phyloP scores from a whole-genome alignment of 2,888 invertebrate genomes.

The Drosophila helvetica region DNA sequence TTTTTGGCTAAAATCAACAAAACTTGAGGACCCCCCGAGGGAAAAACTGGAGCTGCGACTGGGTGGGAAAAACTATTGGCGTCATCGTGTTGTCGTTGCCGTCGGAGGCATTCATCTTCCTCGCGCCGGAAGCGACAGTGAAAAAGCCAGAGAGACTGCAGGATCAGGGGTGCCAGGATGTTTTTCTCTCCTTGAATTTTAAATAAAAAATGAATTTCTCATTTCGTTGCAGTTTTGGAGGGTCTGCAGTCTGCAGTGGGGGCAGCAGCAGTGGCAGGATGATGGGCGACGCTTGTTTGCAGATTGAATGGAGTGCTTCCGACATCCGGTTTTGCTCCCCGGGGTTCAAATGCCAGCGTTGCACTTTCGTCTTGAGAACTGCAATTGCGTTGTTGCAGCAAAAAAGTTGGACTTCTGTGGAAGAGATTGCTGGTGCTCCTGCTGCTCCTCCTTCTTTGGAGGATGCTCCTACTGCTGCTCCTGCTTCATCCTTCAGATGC shows the following conservation, averaged over 20 bases:
- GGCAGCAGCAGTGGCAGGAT: background rate
- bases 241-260: slow-evolving; percentile 27
- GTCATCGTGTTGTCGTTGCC: slow-evolving; percentile 81
- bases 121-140: slow-evolving; percentile 80
- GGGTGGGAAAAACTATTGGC: slow-evolving; percentile 74
- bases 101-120: slow-evolving; percentile 80
- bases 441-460: slow-evolving; percentile 2
- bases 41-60: background rate
- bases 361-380: slow-evolving; percentile 74
- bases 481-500: background rate
- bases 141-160: slow-evolving; percentile 58
- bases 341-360: slow-evolving; percentile 58
- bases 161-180: slow-evolving; percentile 36
- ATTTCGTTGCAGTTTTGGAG: slow-evolving; percentile 52
- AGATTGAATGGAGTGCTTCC: slow-evolving; percentile 81
- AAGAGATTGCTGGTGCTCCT: slow-evolving; percentile 23
- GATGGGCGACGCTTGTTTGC: slow-evolving; percentile 57
- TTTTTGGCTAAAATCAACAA: slow-evolving; percentile 52
- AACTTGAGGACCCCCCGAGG: slow-evolving; percentile 25
- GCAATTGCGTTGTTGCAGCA: slow-evolving; percentile 50
- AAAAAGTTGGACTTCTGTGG: slow-evolving; percentile 65
- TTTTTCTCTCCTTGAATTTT: slow-evolving; percentile 62
- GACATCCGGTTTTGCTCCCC: slow-evolving; percentile 66
- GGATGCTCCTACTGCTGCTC: background rate
- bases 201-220: slow-evolving; percentile 75